Conservation (phyloP, 2,113 vertebrate species). For the Seriola aureovittata region DNA sequence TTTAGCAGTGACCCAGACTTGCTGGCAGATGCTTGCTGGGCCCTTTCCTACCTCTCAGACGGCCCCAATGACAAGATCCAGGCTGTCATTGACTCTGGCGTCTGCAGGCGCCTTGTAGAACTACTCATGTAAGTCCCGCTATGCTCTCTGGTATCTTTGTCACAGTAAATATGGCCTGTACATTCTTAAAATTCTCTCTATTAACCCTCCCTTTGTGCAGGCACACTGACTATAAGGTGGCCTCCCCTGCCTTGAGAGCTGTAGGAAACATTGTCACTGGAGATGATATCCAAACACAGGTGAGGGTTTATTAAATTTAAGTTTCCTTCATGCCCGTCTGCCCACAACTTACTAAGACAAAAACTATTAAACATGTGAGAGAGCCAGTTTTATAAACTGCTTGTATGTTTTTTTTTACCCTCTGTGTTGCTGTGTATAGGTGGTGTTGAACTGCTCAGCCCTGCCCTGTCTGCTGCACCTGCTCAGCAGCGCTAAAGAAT, state of each 20-base stretch:
- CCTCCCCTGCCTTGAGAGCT: conserved; percentile 95
- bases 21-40: conserved; percentile 98
- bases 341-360: neutral
- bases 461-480: conserved; percentile 97
- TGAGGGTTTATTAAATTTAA: conserved; percentile 64
- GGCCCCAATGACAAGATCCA: conserved; percentile 99
- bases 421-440: conserved; percentile 78
- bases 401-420: neutral
- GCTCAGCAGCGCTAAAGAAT: conserved; percentile 97
- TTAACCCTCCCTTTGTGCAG: conserved; percentile 75
- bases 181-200: neutral
- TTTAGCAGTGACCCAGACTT: conserved; percentile 98
- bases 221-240: conserved; percentile 99
- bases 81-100: conserved; percentile 97
- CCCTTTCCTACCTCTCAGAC: conserved; percentile 97
- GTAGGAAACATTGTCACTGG: conserved; percentile 99
- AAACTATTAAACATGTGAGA: neutral
- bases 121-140: conserved; percentile 92
- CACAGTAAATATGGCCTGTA: neutral
- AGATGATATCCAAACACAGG: conserved; percentile 98
- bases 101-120: conserved; percentile 96
- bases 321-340: neutral
- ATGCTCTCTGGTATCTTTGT: neutral
- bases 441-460: conserved; percentile 98
- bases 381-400: neutral